Evolutionary conservation across 2,888 invertebrate genomes (phyloP), one percentile per base, ranked within the genome.

Genomic region (Cremastobaeus sp.): DNA sequence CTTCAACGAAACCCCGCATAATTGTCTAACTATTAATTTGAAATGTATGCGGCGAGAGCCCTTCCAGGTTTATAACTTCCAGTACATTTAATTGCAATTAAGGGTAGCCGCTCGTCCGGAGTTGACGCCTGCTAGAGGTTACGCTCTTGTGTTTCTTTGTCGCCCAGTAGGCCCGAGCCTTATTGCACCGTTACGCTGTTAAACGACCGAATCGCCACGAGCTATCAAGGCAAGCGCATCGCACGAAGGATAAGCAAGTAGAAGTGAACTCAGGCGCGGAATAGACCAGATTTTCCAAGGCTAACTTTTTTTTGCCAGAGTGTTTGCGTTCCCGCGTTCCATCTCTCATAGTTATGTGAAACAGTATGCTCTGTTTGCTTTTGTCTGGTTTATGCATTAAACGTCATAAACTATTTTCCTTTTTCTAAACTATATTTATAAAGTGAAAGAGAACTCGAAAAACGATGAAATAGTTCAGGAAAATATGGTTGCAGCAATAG

Each of bases 161-260:
- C 73, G 55, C 54, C n/a, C n/a, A n/a, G n/a, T n/a, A n/a, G 15
- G 73, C 76, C 48, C 76, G 76, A 28, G 54, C 73, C 77, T 75
- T 64, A 72, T 74, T 76, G 77, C 78, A 80, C 81, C 79, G 82
- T 83, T 83, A 82, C 77, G 74, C 79, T 84, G 82, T 82, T 82
- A 81, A 84, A 83, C 81, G 80, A 83, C 82, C 84, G 84, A 78
- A 83, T 82, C 82, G 82, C 79, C 78, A 81, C 75, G 72, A 79
- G 82, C 81, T 82, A 83, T 84, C 82, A 79, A 77, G 76, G 75
- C 76, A 76, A 78, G 79, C 70, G 78, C 83, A 83, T 83, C 83
- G 32, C 11, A n/a, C 78, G 76, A 79, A 79, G 82, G 78, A 79
- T 81, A 81, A 80, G 80, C 81, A 75, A 52, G 78, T 77, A 78